A percentile compares a stretch with the other conserved stretches of the same genome.
Conservation (phyloP, 1,140 invertebrate species). For the Ptiloglossa arizonensis region DNA sequence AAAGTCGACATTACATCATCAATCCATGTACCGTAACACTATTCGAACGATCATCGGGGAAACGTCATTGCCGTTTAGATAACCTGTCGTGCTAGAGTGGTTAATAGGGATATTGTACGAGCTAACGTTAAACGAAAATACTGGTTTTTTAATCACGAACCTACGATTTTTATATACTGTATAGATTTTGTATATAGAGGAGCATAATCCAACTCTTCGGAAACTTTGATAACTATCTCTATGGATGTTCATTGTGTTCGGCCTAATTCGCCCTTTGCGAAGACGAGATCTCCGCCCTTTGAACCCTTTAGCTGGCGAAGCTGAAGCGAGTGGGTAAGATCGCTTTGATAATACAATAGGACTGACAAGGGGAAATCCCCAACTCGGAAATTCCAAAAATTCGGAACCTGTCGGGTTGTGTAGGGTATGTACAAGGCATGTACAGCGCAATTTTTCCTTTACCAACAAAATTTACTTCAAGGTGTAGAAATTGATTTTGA, state of each 20-base stretch:
- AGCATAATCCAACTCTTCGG: conserved; percentile 1
- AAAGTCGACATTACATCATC: no score
- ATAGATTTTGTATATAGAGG: conserved; percentile 62
- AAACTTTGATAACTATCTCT: conserved; percentile 36
- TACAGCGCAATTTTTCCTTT: no score
- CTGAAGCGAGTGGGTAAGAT: not conserved
- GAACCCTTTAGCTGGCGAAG: not conserved
- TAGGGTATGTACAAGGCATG: no score
- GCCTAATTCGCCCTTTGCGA: conserved; percentile 39
- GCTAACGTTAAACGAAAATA: not conserved
- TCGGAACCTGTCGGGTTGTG: no score
- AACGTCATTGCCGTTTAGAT: no score
- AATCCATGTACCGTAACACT: no score
- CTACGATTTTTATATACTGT: conserved; percentile 59
- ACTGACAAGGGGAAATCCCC: no score
- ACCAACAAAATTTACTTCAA: no score
- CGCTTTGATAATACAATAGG: not conserved
- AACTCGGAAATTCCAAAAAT: no score
- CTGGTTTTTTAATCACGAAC: conserved; percentile 25
- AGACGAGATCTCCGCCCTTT: conserved; percentile 30
- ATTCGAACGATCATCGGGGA: no score
- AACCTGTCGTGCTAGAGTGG: not conserved
- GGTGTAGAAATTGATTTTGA: no score
- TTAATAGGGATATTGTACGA: not conserved
- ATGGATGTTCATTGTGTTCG: conserved; percentile 48